phyloP scores from a whole-genome alignment of 2,888 invertebrate genomes.

The Caenorhabditis uteleia region DNA sequence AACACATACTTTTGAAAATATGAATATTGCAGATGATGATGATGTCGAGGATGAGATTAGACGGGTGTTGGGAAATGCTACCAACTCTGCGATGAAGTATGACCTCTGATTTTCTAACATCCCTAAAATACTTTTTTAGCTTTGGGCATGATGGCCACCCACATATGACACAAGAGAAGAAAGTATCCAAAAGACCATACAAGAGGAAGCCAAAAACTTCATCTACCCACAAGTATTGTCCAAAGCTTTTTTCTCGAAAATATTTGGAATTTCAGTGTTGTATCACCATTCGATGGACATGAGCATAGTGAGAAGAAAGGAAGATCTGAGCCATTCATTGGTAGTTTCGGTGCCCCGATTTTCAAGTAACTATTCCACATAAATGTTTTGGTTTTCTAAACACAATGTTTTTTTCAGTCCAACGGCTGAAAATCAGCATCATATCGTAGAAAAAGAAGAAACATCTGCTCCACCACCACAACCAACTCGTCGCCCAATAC shows the following conservation, averaged over 20 bases:
- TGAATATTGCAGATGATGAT: conserved; percentile 51
- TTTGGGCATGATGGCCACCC: conserved; percentile 28
- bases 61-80: conserved; percentile 52
- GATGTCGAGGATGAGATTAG: conserved; percentile 59
- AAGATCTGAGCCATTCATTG: conserved; percentile 32
- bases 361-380: conserved; percentile 32
- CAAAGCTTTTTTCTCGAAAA: conserved; percentile 7
- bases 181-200: conserved; percentile 28
- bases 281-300: conserved; percentile 30
- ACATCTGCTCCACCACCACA: conserved; percentile 1
- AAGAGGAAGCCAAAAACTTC: conserved; percentile 42
- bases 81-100: conserved; percentile 29
- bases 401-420: conserved; percentile 38
- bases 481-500: conserved; percentile 4
- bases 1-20: not conserved
- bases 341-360: conserved; percentile 50
- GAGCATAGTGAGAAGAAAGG: conserved; percentile 22
- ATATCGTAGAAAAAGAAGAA: not conserved
- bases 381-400: too few relatives aligned
- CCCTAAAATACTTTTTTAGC: not conserved
- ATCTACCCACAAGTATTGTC: conserved; percentile 25
- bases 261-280: conserved; percentile 21
- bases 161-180: conserved; percentile 32
- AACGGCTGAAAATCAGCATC: conserved; percentile 17
- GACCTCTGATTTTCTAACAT: not conserved